phyloP scores from a whole-genome alignment of 2,113 vertebrate species.

The Alosa alosa region DNA sequence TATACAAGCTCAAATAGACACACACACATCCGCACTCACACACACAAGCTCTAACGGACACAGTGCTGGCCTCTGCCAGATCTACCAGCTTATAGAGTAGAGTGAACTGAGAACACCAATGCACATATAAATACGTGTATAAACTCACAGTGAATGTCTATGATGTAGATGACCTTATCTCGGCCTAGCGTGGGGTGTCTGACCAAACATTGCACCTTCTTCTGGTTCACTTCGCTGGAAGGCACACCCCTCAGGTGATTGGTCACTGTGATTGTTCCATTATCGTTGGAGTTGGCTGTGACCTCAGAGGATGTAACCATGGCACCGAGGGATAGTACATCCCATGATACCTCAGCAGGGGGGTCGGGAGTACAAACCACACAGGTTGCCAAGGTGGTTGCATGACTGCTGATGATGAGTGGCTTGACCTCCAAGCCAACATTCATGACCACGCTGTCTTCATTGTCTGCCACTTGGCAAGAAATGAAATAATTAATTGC shows the following conservation, averaged over 20 bases:
- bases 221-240: slow-evolving; percentile 21
- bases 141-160: slow-evolving; percentile 28
- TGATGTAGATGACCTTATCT: neutral
- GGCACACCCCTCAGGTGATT: slow-evolving; percentile 22
- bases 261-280: neutral
- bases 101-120: too few species aligned
- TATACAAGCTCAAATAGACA: too few species aligned
- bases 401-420: neutral
- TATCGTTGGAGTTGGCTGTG: neutral
- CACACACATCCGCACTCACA: too few species aligned
- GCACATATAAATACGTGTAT: too few species aligned
- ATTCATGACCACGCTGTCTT: too few species aligned
- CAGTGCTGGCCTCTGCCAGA: too few species aligned
- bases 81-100: too few species aligned
- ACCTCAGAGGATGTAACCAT: neutral
- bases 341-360: slow-evolving; percentile 13
- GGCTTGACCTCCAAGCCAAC: neutral
- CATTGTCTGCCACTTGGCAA: too few species aligned
- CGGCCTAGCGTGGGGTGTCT: neutral
- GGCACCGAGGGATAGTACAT: neutral
- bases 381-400: slow-evolving; percentile 18
- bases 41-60: too few species aligned
- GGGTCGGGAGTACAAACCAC: neutral
- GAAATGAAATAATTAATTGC: too few species aligned
- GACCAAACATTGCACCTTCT: slow-evolving; percentile 19